These are phyloP conservation scores for Sphaeridia pumilis DNA, from an alignment of 2,888 invertebrate species.

Conservation along the genomic window DNA sequence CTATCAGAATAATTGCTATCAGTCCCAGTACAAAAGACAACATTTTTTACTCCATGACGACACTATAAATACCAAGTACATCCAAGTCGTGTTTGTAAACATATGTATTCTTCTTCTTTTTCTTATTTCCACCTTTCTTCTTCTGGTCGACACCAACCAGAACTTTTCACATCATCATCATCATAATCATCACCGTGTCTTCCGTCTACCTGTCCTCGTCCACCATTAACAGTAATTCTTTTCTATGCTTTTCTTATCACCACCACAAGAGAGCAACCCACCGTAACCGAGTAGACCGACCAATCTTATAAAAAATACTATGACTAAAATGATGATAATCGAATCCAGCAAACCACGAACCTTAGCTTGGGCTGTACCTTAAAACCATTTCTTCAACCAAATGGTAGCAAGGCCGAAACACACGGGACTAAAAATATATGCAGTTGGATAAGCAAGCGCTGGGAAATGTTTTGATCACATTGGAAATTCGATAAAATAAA, in stretches of 20 bases:
- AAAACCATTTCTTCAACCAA: too few relatives aligned
- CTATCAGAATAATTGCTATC: constrained; percentile 37
- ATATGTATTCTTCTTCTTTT: too few relatives aligned
- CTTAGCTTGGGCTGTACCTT: too few relatives aligned
- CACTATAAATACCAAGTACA: constrained; percentile 24
- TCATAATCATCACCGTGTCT: background rate
- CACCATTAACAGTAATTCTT: background rate
- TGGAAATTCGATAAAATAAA: too few relatives aligned
- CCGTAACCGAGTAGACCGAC: too few relatives aligned
- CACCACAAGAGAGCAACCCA: background rate
- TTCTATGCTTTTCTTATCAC: background rate
- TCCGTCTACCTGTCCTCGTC: background rate
- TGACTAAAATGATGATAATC: background rate
- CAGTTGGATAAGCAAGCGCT: too few relatives aligned
- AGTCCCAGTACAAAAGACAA: constrained; percentile 25
- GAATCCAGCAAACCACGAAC: background rate
- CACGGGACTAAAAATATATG: too few relatives aligned
- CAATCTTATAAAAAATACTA: background rate
- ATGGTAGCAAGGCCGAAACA: too few relatives aligned
- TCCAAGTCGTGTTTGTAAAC: too few relatives aligned
- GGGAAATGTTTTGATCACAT: too few relatives aligned
- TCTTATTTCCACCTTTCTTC: constrained; percentile 1
- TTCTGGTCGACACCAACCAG: background rate
- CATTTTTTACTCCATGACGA: constrained; percentile 23
- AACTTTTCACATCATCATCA: constrained; percentile 1